These are phyloP conservation scores for Lindbergichthys nudifrons DNA, from an alignment of 2,797 vertebrate genomes.

Conservation along the genomic window DNA sequence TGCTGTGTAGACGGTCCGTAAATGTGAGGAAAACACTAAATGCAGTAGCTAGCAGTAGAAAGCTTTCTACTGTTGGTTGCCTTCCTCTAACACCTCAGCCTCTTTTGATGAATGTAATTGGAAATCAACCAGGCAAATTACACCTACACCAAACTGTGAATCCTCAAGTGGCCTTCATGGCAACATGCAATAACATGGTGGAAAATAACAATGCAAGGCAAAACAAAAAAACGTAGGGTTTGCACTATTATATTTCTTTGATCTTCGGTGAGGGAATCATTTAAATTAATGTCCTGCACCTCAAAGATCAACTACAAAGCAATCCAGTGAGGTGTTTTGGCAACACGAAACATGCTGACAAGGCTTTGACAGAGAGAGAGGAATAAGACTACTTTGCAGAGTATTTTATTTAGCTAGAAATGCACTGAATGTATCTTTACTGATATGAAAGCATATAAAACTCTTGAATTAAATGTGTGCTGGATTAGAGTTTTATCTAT, in stretches of 20 bases:
- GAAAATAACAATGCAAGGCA: neutral
- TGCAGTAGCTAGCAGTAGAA: neutral
- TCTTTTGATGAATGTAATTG: conserved; percentile 21
- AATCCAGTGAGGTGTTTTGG: conserved; percentile 27
- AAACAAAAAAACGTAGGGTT: neutral
- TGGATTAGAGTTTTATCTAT: neutral
- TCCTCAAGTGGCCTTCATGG: conserved; percentile 31
- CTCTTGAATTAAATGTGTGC: neutral
- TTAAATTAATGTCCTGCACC: neutral
- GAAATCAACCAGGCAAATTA: conserved; percentile 31
- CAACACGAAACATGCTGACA: conserved; percentile 17
- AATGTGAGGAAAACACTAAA: conserved; percentile 7
- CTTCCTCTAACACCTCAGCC: conserved; percentile 7
- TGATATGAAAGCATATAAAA: conserved; percentile 1
- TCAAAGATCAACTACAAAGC: conserved; percentile 14
- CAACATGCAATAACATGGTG: conserved; percentile 11
- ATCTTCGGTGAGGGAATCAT: conserved; percentile 21
- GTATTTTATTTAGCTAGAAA: conserved; percentile 2
- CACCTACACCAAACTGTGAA: conserved; percentile 10
- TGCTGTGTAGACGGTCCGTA: too few relatives aligned
- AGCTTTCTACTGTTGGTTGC: neutral
- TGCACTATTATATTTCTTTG: neutral
- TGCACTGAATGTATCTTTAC: neutral
- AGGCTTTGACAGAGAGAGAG: neutral
- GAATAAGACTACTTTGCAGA: neutral